A percentile compares a stretch with the other conserved stretches of the same genome.
Evolutionary conservation across 2,113 vertebrate species (phyloP).

Genomic region (Dolichotis patagonum): DNA sequence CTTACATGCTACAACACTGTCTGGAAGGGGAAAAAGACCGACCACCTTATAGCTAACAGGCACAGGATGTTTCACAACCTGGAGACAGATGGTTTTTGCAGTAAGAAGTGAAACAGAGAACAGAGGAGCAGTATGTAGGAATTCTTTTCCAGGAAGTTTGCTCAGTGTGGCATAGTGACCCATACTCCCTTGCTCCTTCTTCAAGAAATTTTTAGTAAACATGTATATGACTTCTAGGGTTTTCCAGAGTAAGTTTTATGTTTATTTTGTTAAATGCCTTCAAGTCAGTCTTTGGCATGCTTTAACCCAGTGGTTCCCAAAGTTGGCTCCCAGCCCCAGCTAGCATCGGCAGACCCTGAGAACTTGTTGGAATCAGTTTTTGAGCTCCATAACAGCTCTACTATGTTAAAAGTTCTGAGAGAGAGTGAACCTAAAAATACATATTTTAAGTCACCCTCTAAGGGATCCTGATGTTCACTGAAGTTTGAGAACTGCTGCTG

Average conservation of each 20-base stretch:
- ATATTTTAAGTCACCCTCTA: neutral
- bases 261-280: neutral
- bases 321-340: neutral
- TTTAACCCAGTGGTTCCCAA: neutral
- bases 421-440: neutral
- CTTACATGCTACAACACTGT: neutral
- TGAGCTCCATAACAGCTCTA: neutral
- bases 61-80: neutral
- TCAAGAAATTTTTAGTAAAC: neutral
- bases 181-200: neutral
- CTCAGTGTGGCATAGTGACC: neutral
- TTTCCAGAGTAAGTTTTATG: neutral
- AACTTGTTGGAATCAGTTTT: neutral
- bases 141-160: neutral
- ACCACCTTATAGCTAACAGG: neutral
- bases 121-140: neutral
- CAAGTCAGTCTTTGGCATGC: neutral
- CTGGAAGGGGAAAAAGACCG: neutral
- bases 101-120: neutral
- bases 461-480: neutral
- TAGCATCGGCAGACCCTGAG: neutral
- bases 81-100: too few species aligned
- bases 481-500: neutral
- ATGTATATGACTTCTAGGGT: neutral
- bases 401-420: neutral